Evolutionary conservation across 2,113 vertebrate species (phyloP).

Genomic region (Labrus mixtus): DNA sequence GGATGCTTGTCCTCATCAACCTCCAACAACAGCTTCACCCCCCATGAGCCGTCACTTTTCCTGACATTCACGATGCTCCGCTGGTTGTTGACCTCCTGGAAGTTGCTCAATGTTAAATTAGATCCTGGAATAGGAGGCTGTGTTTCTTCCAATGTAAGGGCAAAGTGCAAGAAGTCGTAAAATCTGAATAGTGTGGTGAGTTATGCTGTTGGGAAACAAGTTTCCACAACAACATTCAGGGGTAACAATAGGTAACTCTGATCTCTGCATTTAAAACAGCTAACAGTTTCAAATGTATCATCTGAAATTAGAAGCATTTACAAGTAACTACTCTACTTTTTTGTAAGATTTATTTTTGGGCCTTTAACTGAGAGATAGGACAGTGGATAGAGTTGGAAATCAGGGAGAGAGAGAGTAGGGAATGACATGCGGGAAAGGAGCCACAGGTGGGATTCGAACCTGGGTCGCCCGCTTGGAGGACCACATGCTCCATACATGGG

Average conservation of each 20-base stretch:
- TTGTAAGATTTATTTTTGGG: too few relatives aligned
- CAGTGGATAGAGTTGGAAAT: too few relatives aligned
- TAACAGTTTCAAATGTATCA: too few relatives aligned
- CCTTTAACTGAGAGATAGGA: too few relatives aligned
- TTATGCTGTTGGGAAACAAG: neutral
- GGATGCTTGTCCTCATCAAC: slow-evolving; percentile 25
- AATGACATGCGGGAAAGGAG: too few relatives aligned
- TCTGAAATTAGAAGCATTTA: too few relatives aligned
- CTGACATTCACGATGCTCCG: slow-evolving; percentile 13
- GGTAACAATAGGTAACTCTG: neutral
- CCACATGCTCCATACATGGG: too few relatives aligned
- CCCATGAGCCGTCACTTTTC: slow-evolving; percentile 43
- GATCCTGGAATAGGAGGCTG: neutral
- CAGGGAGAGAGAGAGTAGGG: too few relatives aligned
- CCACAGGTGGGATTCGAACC: too few relatives aligned
- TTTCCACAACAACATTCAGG: neutral
- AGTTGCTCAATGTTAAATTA: slow-evolving; percentile 27
- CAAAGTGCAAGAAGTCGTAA: slow-evolving; percentile 17
- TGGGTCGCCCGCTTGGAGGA: too few relatives aligned
- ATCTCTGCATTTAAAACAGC: too few relatives aligned
- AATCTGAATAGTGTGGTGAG: neutral
- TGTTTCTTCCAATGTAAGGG: neutral
- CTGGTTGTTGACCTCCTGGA: slow-evolving; percentile 32
- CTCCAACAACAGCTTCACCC: slow-evolving; percentile 27
- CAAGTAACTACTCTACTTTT: too few relatives aligned